Base-by-base conservation (phyloP, 2,797 vertebrate genomes). In the Sarcoramphus papa region DNA sequence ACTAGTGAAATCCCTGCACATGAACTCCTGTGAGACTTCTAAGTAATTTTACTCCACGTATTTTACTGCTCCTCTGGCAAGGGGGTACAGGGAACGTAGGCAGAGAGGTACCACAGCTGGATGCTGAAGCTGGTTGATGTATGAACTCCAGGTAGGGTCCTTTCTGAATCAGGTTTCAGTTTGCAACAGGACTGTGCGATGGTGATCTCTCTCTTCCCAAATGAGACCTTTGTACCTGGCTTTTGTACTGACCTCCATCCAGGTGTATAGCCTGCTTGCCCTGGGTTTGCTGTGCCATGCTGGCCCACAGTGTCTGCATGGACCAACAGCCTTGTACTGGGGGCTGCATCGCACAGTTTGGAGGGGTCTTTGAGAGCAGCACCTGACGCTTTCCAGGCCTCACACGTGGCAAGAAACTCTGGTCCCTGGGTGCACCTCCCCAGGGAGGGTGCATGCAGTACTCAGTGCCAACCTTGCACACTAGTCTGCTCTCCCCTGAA, bases 261-360 rank as follows among this genome's bases (percentile, higher is more conserved):
- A 14, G 33, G 19, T 13, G 31, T 28, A 10, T 6, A 31, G 4
- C 24, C 50, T 10, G 1, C 15, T 16, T 51, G 19, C 33, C n/a
- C 60, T 50, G 47, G 12, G 3, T 62, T 62, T 67, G 50, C 20
- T 53, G 41, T 19, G 22, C 70, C 15, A 6, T 45, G 47, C 30
- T 72, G n/a, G 25, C 20, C 20, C 6, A 1, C 0, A 0, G 20
- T 35, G 28, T 25, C 37, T 56, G 17, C 2, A 1, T 16, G 37
- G 30, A 27, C 25, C 47, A 84, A 51, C 27, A 75, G 53, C 35
- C 19, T 28, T 24, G 4, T 33, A 18, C 31, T 30, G 22, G 28
- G 17, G 50, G 9, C 33, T 57, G 8, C 3, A 43, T 9, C 40
- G 51, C 3, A 2, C 0, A 1, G 6, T 25, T 45, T 45, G 23